A percentile compares a stretch with the other conserved stretches of the same genome.
Evolutionary conservation across 2,888 invertebrate species (phyloP).

Genomic region (Megastigmus dorsalis): DNA sequence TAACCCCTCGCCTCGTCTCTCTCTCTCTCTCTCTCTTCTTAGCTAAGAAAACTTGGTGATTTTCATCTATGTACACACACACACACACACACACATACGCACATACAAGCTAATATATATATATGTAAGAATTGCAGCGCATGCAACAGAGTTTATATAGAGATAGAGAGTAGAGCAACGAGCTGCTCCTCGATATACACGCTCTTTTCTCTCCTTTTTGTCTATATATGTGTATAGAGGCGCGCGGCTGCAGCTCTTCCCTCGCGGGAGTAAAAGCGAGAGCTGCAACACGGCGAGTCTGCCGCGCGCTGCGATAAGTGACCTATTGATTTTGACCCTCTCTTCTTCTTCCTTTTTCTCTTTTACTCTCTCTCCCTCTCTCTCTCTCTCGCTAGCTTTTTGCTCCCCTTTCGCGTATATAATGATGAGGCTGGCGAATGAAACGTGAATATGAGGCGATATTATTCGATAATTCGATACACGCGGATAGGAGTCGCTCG

Average conservation of each 20-base stretch:
- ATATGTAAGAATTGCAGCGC: too few species aligned
- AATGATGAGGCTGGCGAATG: constrained; percentile 23
- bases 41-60: neutral
- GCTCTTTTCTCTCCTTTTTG: constrained; percentile 3
- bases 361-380: neutral
- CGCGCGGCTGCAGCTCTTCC: too few species aligned
- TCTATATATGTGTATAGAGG: neutral
- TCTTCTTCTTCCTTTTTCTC: neutral
- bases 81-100: neutral
- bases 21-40: too few species aligned
- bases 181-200: neutral
- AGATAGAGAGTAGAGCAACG: too few species aligned
- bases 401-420: neutral
- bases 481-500: constrained; percentile 32
- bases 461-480: constrained; percentile 52
- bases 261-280: too few species aligned
- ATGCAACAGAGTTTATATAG: too few species aligned
- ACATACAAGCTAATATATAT: neutral
- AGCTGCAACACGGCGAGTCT: too few species aligned
- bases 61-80: constrained; percentile 43
- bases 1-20: too few species aligned
- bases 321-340: constrained; percentile 46
- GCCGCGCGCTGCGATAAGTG: constrained; percentile 24
- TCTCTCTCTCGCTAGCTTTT: neutral
- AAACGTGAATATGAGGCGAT: constrained; percentile 35